Conservation (phyloP, 2,888 invertebrate species). For the Archaeoteleia sp. region DNA sequence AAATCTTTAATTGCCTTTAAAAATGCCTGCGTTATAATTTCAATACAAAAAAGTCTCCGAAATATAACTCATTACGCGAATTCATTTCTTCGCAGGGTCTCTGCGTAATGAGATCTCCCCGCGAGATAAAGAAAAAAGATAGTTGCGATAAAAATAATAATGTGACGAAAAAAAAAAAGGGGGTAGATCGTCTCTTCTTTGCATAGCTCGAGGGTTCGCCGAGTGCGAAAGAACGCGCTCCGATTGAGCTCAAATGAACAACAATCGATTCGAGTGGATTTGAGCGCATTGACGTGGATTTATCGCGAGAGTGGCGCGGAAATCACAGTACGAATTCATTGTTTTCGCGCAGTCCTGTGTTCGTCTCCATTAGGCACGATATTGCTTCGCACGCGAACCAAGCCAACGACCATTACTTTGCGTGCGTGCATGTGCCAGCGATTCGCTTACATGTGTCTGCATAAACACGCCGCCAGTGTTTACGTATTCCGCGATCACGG, state of each 20-base stretch:
- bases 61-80: no score
- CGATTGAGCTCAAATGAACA: conserved; percentile 41
- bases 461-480: conserved; percentile 5
- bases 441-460: background rate
- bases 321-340: conserved; percentile 27
- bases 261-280: conserved; percentile 42
- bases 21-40: no score
- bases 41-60: no score
- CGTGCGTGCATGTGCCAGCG: conserved; percentile 6
- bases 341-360: conserved; percentile 17
- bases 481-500: conserved; percentile 11
- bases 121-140: no score
- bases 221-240: conserved; percentile 19
- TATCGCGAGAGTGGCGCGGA: conserved; percentile 22
- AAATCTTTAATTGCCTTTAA: no score
- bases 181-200: conserved; percentile 10
- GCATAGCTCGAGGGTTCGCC: conserved; percentile 17
- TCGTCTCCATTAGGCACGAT: conserved; percentile 21
- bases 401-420: conserved; percentile 1
- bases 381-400: conserved; percentile 11
- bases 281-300: conserved; percentile 26
- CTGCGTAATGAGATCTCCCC: no score
- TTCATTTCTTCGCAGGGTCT: no score
- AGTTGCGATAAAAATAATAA: conserved; percentile 33
- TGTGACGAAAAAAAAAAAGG: conserved; percentile 31